phyloP scores from a whole-genome alignment of 64 coral and sea anemone species.

The Pocillopora verrucosa region DNA sequence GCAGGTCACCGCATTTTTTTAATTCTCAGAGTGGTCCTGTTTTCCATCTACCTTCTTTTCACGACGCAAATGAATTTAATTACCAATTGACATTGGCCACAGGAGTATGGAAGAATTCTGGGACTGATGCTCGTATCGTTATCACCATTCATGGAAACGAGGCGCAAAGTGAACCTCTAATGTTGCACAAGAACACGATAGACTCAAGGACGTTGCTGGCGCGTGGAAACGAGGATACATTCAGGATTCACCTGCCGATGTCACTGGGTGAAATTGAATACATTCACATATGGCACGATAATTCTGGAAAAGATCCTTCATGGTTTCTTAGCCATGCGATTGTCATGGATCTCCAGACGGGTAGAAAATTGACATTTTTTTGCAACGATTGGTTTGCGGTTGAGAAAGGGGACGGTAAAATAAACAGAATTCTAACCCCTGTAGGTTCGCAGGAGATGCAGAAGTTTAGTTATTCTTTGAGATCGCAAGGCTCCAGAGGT shows the following conservation, averaged over 20 bases:
- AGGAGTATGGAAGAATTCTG: constrained; percentile 47
- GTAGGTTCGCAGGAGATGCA: constrained; percentile 27
- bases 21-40: constrained; percentile 46
- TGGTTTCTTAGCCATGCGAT: constrained; percentile 67
- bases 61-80: not conserved
- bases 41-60: not conserved
- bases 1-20: no score
- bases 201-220: constrained; percentile 43
- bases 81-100: constrained; percentile 45
- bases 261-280: constrained; percentile 55
- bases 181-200: constrained; percentile 57
- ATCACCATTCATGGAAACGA: constrained; percentile 69
- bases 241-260: constrained; percentile 48
- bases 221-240: constrained; percentile 60
- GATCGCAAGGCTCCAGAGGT: constrained; percentile 43
- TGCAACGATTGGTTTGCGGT: constrained; percentile 69
- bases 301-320: constrained; percentile 59
- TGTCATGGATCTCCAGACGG: constrained; percentile 34
- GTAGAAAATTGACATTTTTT: constrained; percentile 40
- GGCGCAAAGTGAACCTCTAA: constrained; percentile 52
- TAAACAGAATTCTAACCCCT: constrained; percentile 60
- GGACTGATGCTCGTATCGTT: constrained; percentile 45
- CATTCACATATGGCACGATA: constrained; percentile 66
- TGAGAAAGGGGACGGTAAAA: constrained; percentile 70
- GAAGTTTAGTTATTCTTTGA: constrained; percentile 61